A percentile compares a stretch with the other conserved stretches of the same genome.
phyloP scores from a whole-genome alignment of 2,113 vertebrate species.

The Gulo gulo region DNA sequence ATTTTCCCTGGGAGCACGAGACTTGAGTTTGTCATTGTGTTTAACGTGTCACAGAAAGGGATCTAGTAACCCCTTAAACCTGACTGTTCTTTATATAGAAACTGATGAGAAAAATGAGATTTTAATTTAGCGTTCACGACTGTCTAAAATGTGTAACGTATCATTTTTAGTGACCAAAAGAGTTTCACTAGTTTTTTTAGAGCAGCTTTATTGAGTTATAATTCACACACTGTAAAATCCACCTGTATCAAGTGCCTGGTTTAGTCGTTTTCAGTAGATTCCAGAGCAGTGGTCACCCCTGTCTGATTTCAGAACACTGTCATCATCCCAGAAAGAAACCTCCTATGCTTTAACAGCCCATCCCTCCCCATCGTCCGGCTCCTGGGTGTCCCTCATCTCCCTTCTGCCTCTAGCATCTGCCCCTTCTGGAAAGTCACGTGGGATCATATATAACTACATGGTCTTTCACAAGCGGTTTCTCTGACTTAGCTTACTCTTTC shows the following conservation, averaged over 20 bases:
- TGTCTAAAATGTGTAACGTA: not conserved
- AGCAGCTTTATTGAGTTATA: not conserved
- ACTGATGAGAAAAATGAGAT: not conserved
- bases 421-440: not conserved
- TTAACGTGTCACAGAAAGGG: not conserved
- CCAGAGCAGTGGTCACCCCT: not conserved
- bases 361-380: not conserved
- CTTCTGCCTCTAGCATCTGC: not conserved
- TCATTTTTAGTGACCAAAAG: not conserved
- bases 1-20: not conserved
- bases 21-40: not conserved
- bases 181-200: not conserved
- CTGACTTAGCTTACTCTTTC: not conserved
- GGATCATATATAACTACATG: not conserved
- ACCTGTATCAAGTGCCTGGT: not conserved
- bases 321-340: not conserved
- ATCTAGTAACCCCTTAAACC: not conserved
- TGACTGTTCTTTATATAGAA: not conserved
- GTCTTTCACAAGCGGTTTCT: not conserved
- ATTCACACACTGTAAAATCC: not conserved
- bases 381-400: not conserved
- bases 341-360: rapidly evolving
- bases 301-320: not conserved
- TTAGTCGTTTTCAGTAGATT: not conserved
- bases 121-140: not conserved